These are phyloP conservation scores for Lamellibrachia luymesi DNA, from an alignment of 1,140 invertebrate genomes.

Conservation along the genomic window DNA sequence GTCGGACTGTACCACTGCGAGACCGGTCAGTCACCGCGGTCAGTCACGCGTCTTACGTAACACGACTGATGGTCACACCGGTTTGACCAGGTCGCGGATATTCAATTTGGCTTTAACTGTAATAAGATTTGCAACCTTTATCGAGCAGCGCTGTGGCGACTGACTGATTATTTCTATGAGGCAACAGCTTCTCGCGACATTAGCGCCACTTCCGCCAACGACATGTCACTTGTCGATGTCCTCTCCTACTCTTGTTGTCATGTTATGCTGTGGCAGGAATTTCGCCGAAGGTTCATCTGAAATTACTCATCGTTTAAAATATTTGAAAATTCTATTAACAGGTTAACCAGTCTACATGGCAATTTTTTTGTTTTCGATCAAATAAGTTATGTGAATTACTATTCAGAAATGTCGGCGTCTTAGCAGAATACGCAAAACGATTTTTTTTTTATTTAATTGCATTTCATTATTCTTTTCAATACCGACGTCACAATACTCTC, in stretches of 20 bases:
- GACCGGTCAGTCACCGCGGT: too few relatives aligned
- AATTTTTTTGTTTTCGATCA: too few relatives aligned
- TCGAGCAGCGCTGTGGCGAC: too few relatives aligned
- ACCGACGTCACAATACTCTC: too few relatives aligned
- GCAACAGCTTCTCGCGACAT: background rate
- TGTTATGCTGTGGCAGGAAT: background rate
- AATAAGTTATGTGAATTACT: too few relatives aligned
- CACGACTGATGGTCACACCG: background rate
- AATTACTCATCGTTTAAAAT: background rate
- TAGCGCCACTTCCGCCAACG: background rate
- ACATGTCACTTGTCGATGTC: background rate
- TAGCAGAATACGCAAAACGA: too few relatives aligned
- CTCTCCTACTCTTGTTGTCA: background rate
- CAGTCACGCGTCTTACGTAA: background rate
- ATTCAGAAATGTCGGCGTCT: too few relatives aligned
- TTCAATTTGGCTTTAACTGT: background rate
- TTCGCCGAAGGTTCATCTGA: background rate
- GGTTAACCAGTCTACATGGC: too few relatives aligned
- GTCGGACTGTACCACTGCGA: background rate
- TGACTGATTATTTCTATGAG: background rate
- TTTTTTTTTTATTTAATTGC: too few relatives aligned
- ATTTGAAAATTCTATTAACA: background rate
- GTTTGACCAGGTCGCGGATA: background rate
- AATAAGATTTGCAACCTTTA: background rate
- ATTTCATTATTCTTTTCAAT: too few relatives aligned